These are phyloP conservation scores for Stenoptilia bipunctidactyla DNA, from an alignment of 2,888 invertebrate species.

Conservation along the genomic window DNA sequence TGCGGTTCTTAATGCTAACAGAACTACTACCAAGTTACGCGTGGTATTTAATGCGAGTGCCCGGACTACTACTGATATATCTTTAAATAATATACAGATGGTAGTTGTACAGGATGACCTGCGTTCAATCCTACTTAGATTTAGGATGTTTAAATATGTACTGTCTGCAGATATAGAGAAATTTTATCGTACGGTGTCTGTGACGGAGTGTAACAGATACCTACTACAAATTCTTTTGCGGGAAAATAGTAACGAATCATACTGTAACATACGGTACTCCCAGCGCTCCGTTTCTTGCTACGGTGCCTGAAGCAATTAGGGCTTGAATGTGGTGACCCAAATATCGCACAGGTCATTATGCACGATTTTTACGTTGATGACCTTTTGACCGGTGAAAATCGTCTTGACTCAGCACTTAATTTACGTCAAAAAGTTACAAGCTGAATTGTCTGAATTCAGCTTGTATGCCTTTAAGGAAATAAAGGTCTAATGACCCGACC, in stretches of 20 bases:
- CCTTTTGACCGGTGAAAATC: constrained; percentile 11
- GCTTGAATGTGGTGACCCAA: constrained; percentile 12
- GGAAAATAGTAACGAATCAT: constrained; percentile 11
- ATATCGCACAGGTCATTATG: constrained; percentile 11
- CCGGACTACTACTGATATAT: constrained; percentile 9
- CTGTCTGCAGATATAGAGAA: constrained; percentile 18
- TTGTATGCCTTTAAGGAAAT: constrained; percentile 17
- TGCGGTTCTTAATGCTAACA: constrained; percentile 14
- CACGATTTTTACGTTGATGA: constrained; percentile 22
- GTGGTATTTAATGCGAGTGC: constrained; percentile 14
- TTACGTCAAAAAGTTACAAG: constrained; percentile 11
- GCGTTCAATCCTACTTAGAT: constrained; percentile 17
- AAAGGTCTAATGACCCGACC: constrained; percentile 16
- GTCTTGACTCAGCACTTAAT: constrained; percentile 7
- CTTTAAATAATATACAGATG: constrained; percentile 15
- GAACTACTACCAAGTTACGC: constrained; percentile 12
- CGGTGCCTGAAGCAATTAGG: constrained; percentile 19
- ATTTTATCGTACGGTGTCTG: constrained; percentile 17
- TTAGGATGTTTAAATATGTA: constrained; percentile 14
- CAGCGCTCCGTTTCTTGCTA: constrained; percentile 19
- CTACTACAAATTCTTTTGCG: constrained; percentile 19
- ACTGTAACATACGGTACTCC: constrained; percentile 21
- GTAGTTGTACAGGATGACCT: constrained; percentile 17
- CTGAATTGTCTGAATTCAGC: constrained; percentile 13
- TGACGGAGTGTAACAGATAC: constrained; percentile 14